These are phyloP conservation scores for Alethe diademata DNA, from an alignment of 2,113 vertebrate species.

Conservation along the genomic window DNA sequence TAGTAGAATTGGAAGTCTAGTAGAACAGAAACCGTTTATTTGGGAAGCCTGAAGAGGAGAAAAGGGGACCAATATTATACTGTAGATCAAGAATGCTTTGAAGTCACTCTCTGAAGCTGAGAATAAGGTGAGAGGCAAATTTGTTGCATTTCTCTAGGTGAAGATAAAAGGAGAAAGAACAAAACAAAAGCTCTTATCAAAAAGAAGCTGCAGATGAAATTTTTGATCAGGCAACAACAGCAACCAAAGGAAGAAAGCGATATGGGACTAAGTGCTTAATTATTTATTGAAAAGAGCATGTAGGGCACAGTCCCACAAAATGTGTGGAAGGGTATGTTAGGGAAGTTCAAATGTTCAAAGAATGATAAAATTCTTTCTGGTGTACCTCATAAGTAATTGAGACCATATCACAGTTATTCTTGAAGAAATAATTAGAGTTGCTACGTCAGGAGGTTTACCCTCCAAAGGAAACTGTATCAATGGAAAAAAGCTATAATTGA, in stretches of 20 bases:
- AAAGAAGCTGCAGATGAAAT: constrained; percentile 10
- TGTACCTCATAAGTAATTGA: neutral
- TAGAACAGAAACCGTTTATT: constrained; percentile 1
- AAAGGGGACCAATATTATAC: neutral
- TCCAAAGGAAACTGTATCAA: neutral
- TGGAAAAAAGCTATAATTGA: neutral
- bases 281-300: constrained; percentile 7
- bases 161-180: constrained; percentile 43
- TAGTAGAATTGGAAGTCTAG: neutral
- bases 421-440: neutral
- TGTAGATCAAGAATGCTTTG: constrained; percentile 37
- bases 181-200: constrained; percentile 15
- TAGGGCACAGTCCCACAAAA: neutral
- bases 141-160: constrained; percentile 23
- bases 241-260: neutral
- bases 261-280: neutral
- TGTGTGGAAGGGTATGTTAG: neutral
- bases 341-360: neutral
- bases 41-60: neutral
- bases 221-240: constrained; percentile 14
- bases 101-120: constrained; percentile 26
- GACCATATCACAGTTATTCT: neutral
- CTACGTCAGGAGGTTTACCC: neutral
- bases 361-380: neutral
- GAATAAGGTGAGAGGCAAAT: constrained; percentile 22